Percentiles rank a stretch among this genome's conserved stretches.
Conservation (phyloP, 2,888 invertebrate genomes). For the Shargacucullia verbasci region DNA sequence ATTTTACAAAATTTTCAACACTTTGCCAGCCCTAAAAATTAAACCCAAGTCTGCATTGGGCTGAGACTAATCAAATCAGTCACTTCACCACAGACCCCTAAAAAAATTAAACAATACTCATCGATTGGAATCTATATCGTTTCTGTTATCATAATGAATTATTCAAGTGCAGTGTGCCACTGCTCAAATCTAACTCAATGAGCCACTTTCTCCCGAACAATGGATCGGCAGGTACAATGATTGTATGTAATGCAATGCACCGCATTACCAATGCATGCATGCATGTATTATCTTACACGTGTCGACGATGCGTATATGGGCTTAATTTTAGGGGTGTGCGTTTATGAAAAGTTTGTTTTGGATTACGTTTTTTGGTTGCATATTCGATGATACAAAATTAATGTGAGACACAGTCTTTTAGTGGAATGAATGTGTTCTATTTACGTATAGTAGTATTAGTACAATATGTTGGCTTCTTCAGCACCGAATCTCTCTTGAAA, state of each 20-base stretch:
- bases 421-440: too few species aligned
- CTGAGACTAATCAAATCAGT: conserved; percentile 22
- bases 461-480: too few species aligned
- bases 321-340: conserved; percentile 44
- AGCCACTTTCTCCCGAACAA: conserved; percentile 68
- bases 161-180: conserved; percentile 56
- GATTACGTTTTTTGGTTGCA: too few species aligned
- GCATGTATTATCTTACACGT: conserved; percentile 54
- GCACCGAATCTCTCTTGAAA: too few species aligned
- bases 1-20: too few species aligned
- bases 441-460: too few species aligned
- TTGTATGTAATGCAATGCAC: conserved; percentile 63
- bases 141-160: conserved; percentile 60
- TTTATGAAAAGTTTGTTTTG: background rate
- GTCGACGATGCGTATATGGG: conserved; percentile 30
- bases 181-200: conserved; percentile 47
- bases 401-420: too few species aligned
- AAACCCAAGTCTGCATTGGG: background rate
- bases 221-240: conserved; percentile 68
- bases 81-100: conserved; percentile 25
- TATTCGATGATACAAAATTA: too few species aligned
- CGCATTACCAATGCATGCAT: conserved; percentile 56
- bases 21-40: too few species aligned
- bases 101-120: conserved; percentile 55
- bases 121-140: conserved; percentile 57